These are phyloP conservation scores for Catagonus wagneri DNA, from an alignment of 2,113 vertebrate genomes.

Conservation along the genomic window DNA sequence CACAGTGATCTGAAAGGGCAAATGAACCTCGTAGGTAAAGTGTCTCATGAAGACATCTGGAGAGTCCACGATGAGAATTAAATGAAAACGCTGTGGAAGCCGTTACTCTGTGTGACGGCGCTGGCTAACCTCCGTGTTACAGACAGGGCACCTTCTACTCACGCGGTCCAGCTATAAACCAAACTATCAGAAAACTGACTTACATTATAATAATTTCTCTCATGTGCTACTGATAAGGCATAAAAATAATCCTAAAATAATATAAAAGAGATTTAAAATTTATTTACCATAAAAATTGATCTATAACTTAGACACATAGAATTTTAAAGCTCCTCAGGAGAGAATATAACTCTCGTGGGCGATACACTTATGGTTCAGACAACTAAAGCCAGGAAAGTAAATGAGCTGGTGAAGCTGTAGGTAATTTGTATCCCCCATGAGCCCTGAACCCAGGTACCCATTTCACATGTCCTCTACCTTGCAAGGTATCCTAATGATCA, in stretches of 20 bases:
- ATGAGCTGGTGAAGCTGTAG: not conserved
- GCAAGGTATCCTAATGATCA: not conserved
- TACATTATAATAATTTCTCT: not conserved
- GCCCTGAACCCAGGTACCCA: not conserved
- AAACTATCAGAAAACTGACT: not conserved
- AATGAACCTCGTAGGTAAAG: not conserved
- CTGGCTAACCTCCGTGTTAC: not conserved
- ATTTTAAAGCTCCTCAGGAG: not conserved
- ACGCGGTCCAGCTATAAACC: not conserved
- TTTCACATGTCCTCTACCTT: not conserved
- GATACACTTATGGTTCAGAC: not conserved
- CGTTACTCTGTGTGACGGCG: not conserved
- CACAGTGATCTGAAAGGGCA: not conserved
- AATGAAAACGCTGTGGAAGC: not conserved
- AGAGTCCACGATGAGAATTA: not conserved
- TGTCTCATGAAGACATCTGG: not conserved
- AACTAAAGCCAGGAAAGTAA: not conserved
- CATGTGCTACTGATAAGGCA: not conserved
- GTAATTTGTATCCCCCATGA: not conserved
- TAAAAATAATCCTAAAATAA: conserved; percentile 16
- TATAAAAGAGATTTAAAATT: not conserved
- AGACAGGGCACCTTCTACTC: not conserved
- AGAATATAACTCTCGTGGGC: not conserved
- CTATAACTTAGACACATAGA: not conserved
- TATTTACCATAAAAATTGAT: not conserved